Evolutionary conservation across 1,140 invertebrate genomes (phyloP).

Genomic region (Panulirus ornatus): DNA sequence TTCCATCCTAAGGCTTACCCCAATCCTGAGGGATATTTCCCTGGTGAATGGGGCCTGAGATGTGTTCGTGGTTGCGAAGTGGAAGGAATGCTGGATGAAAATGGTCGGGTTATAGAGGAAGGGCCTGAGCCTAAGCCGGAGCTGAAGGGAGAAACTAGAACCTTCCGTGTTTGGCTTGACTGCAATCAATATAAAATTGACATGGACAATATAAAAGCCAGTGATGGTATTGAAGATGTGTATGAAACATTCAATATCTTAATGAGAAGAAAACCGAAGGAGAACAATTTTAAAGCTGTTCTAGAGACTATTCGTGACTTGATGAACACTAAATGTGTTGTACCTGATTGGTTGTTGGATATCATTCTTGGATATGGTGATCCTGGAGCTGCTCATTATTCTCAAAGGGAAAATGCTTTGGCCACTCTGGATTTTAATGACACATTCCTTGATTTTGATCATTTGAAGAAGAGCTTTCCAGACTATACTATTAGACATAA

Average conservation of each 20-base stretch:
- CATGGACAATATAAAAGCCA: slow-evolving; percentile 86
- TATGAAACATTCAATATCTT: slow-evolving; percentile 99
- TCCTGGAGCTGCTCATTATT: slow-evolving; percentile 96
- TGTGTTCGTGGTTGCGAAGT: slow-evolving; percentile 98
- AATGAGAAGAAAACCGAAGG: slow-evolving; percentile 97
- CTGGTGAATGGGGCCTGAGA: slow-evolving; percentile 88
- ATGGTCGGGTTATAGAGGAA: slow-evolving; percentile 98
- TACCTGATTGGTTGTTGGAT: slow-evolving; percentile 99
- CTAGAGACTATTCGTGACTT: slow-evolving; percentile 98
- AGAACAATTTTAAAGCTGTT: slow-evolving; percentile 99
- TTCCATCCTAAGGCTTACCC: slow-evolving; percentile 82
- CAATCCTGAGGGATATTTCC: slow-evolving; percentile 85
- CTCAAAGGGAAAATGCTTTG: slow-evolving; percentile 82
- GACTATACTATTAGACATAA: slow-evolving; percentile 84
- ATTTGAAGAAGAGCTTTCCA: slow-evolving; percentile 93
- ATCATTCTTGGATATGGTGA: slow-evolving; percentile 98
- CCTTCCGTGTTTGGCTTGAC: slow-evolving; percentile 95
- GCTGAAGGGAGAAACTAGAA: slow-evolving; percentile 92
- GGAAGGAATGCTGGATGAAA: slow-evolving; percentile 98
- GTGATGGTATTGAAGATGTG: slow-evolving; percentile 83
- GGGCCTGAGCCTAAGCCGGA: slow-evolving; percentile 92
- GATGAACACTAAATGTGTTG: slow-evolving; percentile 99
- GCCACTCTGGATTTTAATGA: slow-evolving; percentile 96
- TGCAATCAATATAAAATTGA: slow-evolving; percentile 97
- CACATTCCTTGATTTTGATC: slow-evolving; percentile 95